These are phyloP conservation scores for Helicorthomorpha holstii DNA, from an alignment of 1,140 invertebrate genomes.

Conservation along the genomic window DNA sequence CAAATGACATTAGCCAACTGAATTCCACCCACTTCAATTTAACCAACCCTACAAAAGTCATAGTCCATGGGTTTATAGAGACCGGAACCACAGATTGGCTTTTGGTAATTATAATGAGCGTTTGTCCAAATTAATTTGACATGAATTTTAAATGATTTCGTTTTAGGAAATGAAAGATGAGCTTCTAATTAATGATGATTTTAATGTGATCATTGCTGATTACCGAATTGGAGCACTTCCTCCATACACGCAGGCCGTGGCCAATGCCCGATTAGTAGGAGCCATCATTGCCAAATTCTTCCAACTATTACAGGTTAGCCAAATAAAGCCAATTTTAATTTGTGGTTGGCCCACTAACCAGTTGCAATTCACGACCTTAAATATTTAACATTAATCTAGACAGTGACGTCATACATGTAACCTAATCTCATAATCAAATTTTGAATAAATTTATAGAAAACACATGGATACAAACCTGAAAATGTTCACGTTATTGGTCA, in stretches of 20 bases:
- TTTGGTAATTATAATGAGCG: constrained; percentile 26
- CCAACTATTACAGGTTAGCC: constrained; percentile 30
- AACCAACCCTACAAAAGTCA: constrained; percentile 38
- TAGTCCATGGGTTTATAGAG: constrained; percentile 71
- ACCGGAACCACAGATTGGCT: constrained; percentile 57
- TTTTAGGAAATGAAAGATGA: constrained; percentile 38
- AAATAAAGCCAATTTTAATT: not conserved
- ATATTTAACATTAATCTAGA: too few relatives aligned
- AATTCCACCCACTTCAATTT: constrained; percentile 8
- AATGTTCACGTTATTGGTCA: constrained; percentile 68
- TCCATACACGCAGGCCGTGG: constrained; percentile 75
- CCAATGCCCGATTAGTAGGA: constrained; percentile 72
- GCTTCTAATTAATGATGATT: constrained; percentile 42
- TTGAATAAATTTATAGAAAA: not conserved
- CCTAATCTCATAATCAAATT: not conserved
- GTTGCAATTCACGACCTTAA: too few relatives aligned
- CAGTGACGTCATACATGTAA: too few relatives aligned
- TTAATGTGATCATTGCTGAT: constrained; percentile 60
- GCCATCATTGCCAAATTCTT: constrained; percentile 57
- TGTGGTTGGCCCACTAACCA: too few relatives aligned
- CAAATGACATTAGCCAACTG: not conserved
- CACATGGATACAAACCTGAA: not conserved
- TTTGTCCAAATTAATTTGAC: not conserved
- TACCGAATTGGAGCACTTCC: constrained; percentile 68
- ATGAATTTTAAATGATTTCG: not conserved